These are phyloP conservation scores for Sapajus apella DNA, from an alignment of 2,113 vertebrate genomes.

Conservation along the genomic window DNA sequence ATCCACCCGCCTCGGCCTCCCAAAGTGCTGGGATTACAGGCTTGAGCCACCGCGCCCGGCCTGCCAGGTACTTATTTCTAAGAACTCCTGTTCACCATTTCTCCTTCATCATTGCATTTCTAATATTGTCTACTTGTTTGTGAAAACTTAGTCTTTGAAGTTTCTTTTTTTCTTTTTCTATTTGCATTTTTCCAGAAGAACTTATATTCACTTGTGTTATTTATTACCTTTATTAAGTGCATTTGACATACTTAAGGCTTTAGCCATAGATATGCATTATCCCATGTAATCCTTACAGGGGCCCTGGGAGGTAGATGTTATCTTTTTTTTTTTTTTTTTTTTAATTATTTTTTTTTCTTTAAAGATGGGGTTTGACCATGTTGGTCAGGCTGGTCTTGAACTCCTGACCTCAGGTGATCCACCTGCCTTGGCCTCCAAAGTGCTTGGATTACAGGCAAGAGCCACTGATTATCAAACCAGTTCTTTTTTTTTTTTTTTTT, in stretches of 20 bases:
- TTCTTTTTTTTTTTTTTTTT: background rate
- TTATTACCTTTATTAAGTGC: constrained; percentile 2
- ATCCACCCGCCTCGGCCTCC: too few relatives aligned
- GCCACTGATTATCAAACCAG: background rate
- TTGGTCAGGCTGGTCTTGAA: too few relatives aligned
- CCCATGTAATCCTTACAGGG: background rate
- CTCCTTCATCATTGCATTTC: background rate
- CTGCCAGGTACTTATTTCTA: constrained; percentile 88
- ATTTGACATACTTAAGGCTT: background rate
- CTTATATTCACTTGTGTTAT: background rate
- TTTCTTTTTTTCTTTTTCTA: constrained; percentile 18
- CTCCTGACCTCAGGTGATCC: too few relatives aligned
- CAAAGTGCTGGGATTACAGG: too few relatives aligned
- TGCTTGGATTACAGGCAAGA: too few relatives aligned
- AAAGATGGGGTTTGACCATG: too few relatives aligned
- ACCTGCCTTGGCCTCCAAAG: too few relatives aligned
- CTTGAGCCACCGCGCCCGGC: too few relatives aligned
- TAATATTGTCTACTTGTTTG: constrained; percentile 8
- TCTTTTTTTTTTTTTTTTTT: background rate
- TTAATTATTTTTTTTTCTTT: background rate
- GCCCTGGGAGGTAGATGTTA: background rate
- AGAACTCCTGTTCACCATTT: background rate
- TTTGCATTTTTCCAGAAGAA: constrained; percentile 34
- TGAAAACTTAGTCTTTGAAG: constrained; percentile 19
- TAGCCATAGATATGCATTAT: background rate